A percentile compares a stretch with the other conserved stretches of the same genome.
These are phyloP conservation scores for Steinernema carpocapsae DNA, from an alignment of 2,888 invertebrate genomes.

Conservation along the genomic window DNA sequence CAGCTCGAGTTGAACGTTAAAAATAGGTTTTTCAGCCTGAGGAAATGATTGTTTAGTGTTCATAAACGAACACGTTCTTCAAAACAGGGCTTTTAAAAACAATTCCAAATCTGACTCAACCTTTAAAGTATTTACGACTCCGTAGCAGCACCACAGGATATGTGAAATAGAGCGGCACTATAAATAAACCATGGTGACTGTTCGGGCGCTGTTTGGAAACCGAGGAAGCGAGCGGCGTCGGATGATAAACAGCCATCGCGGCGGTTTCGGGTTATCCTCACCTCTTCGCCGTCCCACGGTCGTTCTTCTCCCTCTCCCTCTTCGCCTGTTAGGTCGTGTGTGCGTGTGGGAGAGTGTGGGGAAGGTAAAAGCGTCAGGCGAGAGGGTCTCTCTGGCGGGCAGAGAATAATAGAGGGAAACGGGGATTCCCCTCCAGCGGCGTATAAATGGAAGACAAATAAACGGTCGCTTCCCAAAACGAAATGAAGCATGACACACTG, in stretches of 20 bases:
- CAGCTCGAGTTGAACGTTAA: too few relatives aligned
- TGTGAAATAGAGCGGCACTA: background rate
- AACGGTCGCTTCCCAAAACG: conserved; percentile 17
- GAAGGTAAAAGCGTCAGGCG: background rate
- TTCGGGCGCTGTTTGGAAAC: conserved; percentile 22
- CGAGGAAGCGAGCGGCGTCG: background rate
- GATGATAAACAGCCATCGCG: conserved; percentile 24
- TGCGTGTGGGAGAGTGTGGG: background rate
- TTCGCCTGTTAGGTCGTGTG: background rate
- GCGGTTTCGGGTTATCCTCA: conserved; percentile 22
- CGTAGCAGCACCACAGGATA: too few relatives aligned
- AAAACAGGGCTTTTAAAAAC: background rate
- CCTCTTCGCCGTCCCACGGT: background rate
- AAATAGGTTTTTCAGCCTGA: too few relatives aligned
- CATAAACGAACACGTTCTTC: background rate
- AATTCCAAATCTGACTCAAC: background rate
- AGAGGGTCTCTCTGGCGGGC: background rate
- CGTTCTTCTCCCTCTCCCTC: background rate
- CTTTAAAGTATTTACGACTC: too few relatives aligned
- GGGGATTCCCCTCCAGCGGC: conserved; percentile 27
- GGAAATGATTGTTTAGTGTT: too few relatives aligned
- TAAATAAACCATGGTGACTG: conserved; percentile 16
- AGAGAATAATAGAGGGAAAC: conserved; percentile 11
- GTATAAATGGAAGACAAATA: conserved; percentile 27
- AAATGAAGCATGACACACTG: conserved; percentile 10